Evolutionary conservation across 2,113 vertebrate genomes (phyloP), one percentile per base, ranked within the genome.

Genomic region (Oncorhynchus tshawytscha): DNA sequence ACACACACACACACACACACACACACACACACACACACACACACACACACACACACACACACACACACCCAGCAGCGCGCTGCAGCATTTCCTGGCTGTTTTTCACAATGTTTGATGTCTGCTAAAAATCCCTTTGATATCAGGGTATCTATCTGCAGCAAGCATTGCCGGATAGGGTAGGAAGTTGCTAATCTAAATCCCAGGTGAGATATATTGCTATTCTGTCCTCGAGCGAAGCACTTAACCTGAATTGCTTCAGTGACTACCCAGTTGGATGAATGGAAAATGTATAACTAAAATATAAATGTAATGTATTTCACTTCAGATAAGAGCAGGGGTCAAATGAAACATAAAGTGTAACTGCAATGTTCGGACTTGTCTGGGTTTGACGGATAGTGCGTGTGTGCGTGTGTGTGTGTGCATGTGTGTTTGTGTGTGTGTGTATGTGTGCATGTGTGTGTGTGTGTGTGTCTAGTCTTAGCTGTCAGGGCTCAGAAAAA

Each of bases 91-190:
- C 82, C 77, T 80, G 80, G 83, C 86, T 87, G 71, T 24, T 85
- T 91, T 86, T 81, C 83, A 86, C 25, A 86, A 16, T 13, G 83
- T 92, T 89, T 90, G 86, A 91, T 84, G 90, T 86, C 80, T 78
- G 74, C 76, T 83, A 83, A 86, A 81, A 82, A 74, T 66, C 34
- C 39, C 64, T 74, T 75, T 54, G 48, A 76, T 24, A 45, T 45
- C 39, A 45, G 39, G 39, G 39, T 45, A 45, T 45, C 39, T 45
- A 45, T 45, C 39, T 45, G 39, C 39, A 45, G 39, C 8, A 69
- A 39, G 39, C 8, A 45, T 16, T 34, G 18, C 16, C 67, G 29
- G 67, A 9, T 20, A 62, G 16, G 67, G 29, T 34, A 68, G 65
- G 27, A 65, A 24, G 65, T 75, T 27, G 24, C 24, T 57, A 27